Evolutionary conservation across 2,113 vertebrate species (phyloP), one percentile per base, ranked within the genome.

Genomic region (Caracal caracal): DNA sequence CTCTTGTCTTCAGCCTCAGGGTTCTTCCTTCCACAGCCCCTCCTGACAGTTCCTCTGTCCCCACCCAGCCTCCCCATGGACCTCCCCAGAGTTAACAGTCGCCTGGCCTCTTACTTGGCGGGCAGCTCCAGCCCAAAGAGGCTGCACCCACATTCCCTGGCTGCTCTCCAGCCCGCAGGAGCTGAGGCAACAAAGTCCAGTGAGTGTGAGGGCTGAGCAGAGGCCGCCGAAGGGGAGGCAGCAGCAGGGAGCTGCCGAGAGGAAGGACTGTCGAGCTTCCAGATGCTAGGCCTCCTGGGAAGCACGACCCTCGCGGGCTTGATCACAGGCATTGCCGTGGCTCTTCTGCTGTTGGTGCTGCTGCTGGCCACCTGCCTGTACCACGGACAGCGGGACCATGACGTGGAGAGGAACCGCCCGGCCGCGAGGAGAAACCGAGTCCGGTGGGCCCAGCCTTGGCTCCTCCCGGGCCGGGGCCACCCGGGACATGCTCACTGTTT

Each of bases 61-160:
- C 68, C n/a, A 61, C 56, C 68, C 56, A 56, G 10, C 79, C 68
- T 93, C 40, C n/a, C 63, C 43, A 33, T 33, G 17, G 93, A 65
- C 92, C 92, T 87, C 20, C 63, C 10, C 70, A 59, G 71, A 78
- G 95, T 86, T 91, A 81, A 75, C 22, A 33, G 79, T 40, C 0
- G 5, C 71, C 26, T n/a, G 94, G 88, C 94, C 53, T 86, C 37
- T 16, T 80, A 35, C 93, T 91, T 89, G 79, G 90, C 70, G 9
- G 22, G 68, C 66, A 70, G 66, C 59, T 93, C 78, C 73, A 43
- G 79, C 86, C 90, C 93, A 92, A 61, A 90, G 49, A 94, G 95
- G 83, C 96, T 94, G 92, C 43, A 10, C 95, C 96, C 92, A 92
- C 92, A 97, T 94, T 97, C 35, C 87, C 89, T 94, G 97, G 97